Base-by-base conservation (phyloP, 1,140 invertebrate species). In the Laodelphax striatellus region DNA sequence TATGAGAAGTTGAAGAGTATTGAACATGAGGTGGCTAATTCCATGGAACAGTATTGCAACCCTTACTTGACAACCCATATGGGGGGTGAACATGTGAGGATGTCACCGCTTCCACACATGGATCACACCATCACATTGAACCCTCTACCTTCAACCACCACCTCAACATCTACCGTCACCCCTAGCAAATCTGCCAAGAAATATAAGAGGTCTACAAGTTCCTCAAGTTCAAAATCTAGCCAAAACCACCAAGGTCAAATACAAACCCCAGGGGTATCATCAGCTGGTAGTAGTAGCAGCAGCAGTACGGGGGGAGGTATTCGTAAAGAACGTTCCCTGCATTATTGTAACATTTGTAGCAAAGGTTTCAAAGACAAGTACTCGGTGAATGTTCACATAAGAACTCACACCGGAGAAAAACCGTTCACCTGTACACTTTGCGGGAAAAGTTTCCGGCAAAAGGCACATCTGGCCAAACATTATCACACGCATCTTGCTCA, bases 391-490 rank as follows among this genome's bases (percentile, higher is more conserved):
- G 90, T 94, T 21, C 91, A 94, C 73, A 90, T 93, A 61, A 78
- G 91, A 65, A 93, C 90, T 34, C 91, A 94, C 69, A 94, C 90
- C 0, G 89, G 88, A 1, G 90, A 94, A 71, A 94, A 94, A 69
- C 91, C 91, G 0, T 94, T 94, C 70, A 80, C 88, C 8, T 94
- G 91, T 70, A 87, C 86, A 10, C 74, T 92, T 16, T 94, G 92
- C 67, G 88, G 88, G 52, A 94, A 93, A 70, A 91, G 87, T 65
- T 94, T 94, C 75, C 81, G 94, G 16, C 95, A 98, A 73, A 97
- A 97, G 72, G 94, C 94, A 0, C 95, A 98, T 71, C 80, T 98
- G 56, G 94, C 94, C 57, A 98, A 98, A 72, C 94, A 98, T 74
- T 94, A 97, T 72, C 91, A 96, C 73, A 97, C 94, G 17, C 94